Evolutionary conservation across 2,888 invertebrate genomes (phyloP).

Genomic region (Eueremaeus valkanovi): DNA sequence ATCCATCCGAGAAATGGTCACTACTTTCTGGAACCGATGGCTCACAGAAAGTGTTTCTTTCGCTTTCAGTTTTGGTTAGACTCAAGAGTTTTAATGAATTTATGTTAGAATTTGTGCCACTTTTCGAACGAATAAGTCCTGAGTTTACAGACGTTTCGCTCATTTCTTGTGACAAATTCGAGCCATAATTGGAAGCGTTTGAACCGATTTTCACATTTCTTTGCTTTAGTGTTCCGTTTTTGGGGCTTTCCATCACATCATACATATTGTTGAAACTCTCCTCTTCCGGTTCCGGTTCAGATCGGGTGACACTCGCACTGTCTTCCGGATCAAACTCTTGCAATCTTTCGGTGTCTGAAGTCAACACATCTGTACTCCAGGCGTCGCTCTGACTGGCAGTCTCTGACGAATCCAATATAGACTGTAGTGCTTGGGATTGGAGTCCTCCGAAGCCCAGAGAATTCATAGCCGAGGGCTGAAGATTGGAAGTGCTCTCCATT

Average conservation of each 20-base stretch:
- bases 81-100: slow-evolving; percentile 17
- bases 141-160: background rate
- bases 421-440: background rate
- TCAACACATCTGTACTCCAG: slow-evolving; percentile 95
- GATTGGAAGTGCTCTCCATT: slow-evolving; percentile 54
- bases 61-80: slow-evolving; percentile 8
- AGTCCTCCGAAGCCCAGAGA: background rate
- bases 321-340: slow-evolving; percentile 76
- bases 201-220: slow-evolving; percentile 3
- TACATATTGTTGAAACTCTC: slow-evolving; percentile 7
- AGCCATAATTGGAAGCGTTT: background rate
- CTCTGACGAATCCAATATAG: slow-evolving; percentile 67
- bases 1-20: background rate
- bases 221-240: slow-evolving; percentile 25
- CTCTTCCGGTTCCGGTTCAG: slow-evolving; percentile 44
- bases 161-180: background rate
- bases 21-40: background rate
- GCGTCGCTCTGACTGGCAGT: slow-evolving; percentile 81
- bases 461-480: slow-evolving; percentile 5
- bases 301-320: slow-evolving; percentile 61
- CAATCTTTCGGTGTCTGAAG: slow-evolving; percentile 84
- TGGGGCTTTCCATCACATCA: slow-evolving; percentile 16
- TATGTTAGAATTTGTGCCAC: background rate
- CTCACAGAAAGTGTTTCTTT: background rate
- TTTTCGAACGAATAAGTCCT: background rate